Conservation (phyloP, 2,113 vertebrate species). For the Bubo blakistoni region DNA sequence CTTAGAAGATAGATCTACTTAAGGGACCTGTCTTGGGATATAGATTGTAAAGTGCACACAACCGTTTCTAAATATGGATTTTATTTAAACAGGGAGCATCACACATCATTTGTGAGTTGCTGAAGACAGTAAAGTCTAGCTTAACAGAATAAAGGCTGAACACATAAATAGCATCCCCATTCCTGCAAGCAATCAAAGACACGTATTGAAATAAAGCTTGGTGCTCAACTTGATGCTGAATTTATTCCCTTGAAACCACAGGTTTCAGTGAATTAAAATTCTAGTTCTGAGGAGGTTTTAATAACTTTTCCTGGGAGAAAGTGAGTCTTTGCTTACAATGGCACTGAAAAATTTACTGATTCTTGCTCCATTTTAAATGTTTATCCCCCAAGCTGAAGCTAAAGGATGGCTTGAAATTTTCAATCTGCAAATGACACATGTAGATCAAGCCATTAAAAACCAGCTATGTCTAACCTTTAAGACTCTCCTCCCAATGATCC, state of each 20-base stretch:
- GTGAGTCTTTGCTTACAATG: not conserved
- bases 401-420: not conserved
- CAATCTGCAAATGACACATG: not conserved
- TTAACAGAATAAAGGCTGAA: not conserved
- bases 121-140: not conserved
- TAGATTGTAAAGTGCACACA: not conserved
- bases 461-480: not conserved
- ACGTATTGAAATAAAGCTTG: not conserved
- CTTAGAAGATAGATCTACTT: slow-evolving; percentile 63
- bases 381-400: not conserved
- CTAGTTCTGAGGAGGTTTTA: not conserved
- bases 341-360: not conserved
- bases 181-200: not conserved
- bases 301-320: not conserved
- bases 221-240: not conserved
- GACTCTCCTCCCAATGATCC: not conserved
- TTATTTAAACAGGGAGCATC: slow-evolving; percentile 54
- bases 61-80: slow-evolving; percentile 51
- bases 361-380: not conserved
- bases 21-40: slow-evolving; percentile 49
- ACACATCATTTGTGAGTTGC: not conserved
- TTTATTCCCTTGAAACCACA: not conserved
- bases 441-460: not conserved
- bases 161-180: not conserved
- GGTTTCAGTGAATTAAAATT: not conserved